Evolutionary conservation across 1,140 invertebrate genomes (phyloP), one percentile per base, ranked within the genome.

Genomic region (Lethrus apterus): DNA sequence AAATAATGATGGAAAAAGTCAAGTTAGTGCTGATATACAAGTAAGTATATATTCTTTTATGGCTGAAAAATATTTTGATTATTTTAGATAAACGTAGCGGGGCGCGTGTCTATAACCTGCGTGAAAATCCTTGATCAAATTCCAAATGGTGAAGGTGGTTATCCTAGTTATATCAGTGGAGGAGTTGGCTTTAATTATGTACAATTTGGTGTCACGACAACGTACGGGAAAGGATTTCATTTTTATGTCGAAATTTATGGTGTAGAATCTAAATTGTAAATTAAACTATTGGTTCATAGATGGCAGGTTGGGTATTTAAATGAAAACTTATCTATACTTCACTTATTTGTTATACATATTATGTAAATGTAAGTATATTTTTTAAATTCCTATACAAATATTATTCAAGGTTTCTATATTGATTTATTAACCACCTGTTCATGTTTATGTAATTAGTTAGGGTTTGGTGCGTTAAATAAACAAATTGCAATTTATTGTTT

Each of bases 211-310:
- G 56, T 64, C 3, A 42, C 30, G 3, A 60, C 60, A 8, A 44
- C 30, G 10, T 61, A 54, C 46, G 62, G 62, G 4, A 59, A 60
- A 48, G 59, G 62, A 2, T 60, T 64, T 19, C 54, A 63, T 19
- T 64, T 61, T 41, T 59, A 53, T 34, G 57, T 64, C 1, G 49
- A 63, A 50, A 59, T 64, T 21, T 56, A 50, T 36, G 62, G 62
- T n/a, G n/a, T n/a, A n/a, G n/a, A n/a, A n/a, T n/a, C n/a, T n/a
- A n/a, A n/a, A n/a, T n/a, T n/a, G n/a, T n/a, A n/a, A n/a, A n/a
- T n/a, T n/a, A n/a, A n/a, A n/a, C n/a, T n/a, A n/a, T n/a, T n/a
- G n/a, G n/a, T n/a, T n/a, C n/a, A n/a, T n/a, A n/a, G n/a, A n/a
- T n/a, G n/a, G n/a, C n/a, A n/a, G n/a, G n/a, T n/a, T n/a, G n/a